Base-by-base conservation (phyloP, 2,113 vertebrate genomes). In the Rhinoptilus africanus region DNA sequence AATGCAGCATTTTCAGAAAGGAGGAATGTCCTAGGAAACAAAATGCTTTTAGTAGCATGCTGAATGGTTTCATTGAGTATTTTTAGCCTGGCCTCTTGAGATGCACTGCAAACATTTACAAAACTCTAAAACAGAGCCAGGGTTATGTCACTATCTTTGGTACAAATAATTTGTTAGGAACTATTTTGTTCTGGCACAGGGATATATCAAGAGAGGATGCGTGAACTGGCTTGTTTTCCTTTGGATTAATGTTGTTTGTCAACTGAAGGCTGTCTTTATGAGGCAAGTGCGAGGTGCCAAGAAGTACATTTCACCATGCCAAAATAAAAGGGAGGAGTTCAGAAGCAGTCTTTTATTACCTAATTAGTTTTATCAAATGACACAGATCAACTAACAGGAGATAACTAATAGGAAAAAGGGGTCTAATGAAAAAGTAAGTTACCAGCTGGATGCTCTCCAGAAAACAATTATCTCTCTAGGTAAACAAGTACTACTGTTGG, bases 361-460 rank as follows among this genome's bases (percentile, higher is more conserved):
- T 95, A 97, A 95, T 97, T 96, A 96, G 81, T 92, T 94, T 96
- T 90, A 97, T 96, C 96, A 97, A 95, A 96, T 94, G 91, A 96
- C 92, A 96, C 82, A 94, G 93, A 92, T 95, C 93, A 94, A 83
- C 68, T 87, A 89, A 91, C 88, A 95, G 91, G 63, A 95, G 94
- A 97, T 84, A 97, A 94, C 76, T 95, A 96, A 96, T 74, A 92
- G 71, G 88, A 93, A 95, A 95, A 96, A 91, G 60, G 62, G 41
- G 63, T 77, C 81, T 93, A 94, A 88, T 90, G 87, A 93, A 95
- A 94, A 96, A 89, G 84, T 74, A 87, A 97, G 93, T 79, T 93
- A 93, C 78, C 94, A 94, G 81, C 63, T 97, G 94, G 95, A 89
- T 57, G 51, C 47, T 72, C 30, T 95, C 96, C 94, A 97, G 79